These are phyloP conservation scores for Ciona savignyi DNA, from an alignment of 23 tunicate genomes.

Conservation along the genomic window DNA sequence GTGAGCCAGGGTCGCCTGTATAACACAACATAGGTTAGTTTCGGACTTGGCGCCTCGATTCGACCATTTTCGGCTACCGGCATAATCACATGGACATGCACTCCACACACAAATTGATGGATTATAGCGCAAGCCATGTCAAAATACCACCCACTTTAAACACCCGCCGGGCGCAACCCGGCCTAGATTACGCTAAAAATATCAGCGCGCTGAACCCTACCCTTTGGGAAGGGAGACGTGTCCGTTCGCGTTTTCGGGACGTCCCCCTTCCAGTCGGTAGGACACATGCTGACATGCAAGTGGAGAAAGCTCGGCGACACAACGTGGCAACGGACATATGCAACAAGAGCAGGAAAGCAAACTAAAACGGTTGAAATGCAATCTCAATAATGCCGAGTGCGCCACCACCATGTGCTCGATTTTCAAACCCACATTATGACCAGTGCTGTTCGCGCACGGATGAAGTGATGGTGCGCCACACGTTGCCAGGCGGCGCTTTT, in stretches of 20 bases:
- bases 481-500: neutral
- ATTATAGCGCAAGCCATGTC: neutral
- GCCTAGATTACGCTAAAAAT: too few relatives aligned
- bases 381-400: neutral
- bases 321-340: neutral
- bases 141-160: too few relatives aligned
- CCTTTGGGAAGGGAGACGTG: too few relatives aligned
- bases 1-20: conserved; percentile 49
- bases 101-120: neutral
- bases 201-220: too few relatives aligned
- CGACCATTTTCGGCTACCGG: neutral
- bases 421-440: too few relatives aligned
- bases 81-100: neutral
- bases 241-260: too few relatives aligned
- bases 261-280: neutral
- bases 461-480: too few relatives aligned
- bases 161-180: neutral
- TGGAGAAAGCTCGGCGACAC: neutral
- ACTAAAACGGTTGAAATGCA: neutral
- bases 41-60: neutral
- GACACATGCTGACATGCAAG: conserved; percentile 1
- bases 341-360: neutral
- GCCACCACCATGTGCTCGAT: neutral
- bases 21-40: too few relatives aligned
- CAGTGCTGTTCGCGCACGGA: too few relatives aligned